phyloP scores from a whole-genome alignment of 2,113 vertebrate species.

The Microcebus lehilahytsara region DNA sequence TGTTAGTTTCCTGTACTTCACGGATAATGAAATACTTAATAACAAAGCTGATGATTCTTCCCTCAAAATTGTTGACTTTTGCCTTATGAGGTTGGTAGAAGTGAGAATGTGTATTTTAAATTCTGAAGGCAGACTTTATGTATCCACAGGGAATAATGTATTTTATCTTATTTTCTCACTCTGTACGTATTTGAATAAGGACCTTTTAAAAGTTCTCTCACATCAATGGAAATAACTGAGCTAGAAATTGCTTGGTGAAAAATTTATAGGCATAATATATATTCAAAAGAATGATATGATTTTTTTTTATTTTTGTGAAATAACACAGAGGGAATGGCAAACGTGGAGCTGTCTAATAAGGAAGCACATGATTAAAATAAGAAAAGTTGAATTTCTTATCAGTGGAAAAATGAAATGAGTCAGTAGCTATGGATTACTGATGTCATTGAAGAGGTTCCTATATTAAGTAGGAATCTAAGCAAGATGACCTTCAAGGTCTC shows the following conservation, averaged over 20 bases:
- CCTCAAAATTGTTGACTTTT: background rate
- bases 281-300: background rate
- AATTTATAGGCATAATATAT: background rate
- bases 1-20: background rate
- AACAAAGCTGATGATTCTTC: background rate
- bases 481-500: background rate
- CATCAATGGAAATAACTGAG: background rate
- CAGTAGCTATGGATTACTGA: no score
- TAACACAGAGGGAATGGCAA: background rate
- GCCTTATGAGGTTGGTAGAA: background rate
- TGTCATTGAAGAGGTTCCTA: background rate
- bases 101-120: constrained; percentile 1
- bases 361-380: background rate
- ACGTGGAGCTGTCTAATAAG: background rate
- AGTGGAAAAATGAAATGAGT: background rate
- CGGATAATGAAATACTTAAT: background rate
- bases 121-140: background rate
- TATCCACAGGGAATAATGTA: background rate
- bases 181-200: background rate
- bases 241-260: background rate
- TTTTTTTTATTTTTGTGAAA: constrained; percentile 25
- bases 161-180: constrained; percentile 4
- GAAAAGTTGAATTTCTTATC: background rate
- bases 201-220: constrained; percentile 21
- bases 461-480: background rate